Conservation (phyloP, 2,888 invertebrate genomes). For the Dicyrtoma fusca region DNA sequence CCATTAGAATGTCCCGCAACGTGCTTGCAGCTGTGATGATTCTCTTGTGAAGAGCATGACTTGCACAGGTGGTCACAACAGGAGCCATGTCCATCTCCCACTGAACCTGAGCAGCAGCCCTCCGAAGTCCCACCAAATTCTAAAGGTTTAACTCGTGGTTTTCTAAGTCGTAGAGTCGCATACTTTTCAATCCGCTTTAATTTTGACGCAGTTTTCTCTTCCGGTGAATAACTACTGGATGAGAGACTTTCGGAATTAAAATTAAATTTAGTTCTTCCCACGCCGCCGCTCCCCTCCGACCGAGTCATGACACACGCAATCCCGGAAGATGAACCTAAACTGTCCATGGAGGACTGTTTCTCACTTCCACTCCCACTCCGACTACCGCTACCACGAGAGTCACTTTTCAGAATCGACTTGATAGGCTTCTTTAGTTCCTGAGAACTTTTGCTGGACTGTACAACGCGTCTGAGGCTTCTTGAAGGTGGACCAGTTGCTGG, state of each 20-base stretch:
- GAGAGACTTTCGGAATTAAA: constrained; percentile 38
- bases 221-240: constrained; percentile 33
- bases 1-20: neutral
- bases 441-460: constrained; percentile 50
- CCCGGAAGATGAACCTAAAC: constrained; percentile 48
- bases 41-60: too few relatives aligned
- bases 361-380: constrained; percentile 53
- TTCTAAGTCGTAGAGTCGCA: constrained; percentile 52
- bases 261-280: constrained; percentile 45
- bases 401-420: constrained; percentile 54
- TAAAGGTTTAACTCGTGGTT: constrained; percentile 41
- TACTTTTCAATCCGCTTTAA: constrained; percentile 55
- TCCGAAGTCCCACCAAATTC: constrained; percentile 41
- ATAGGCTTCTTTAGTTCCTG: constrained; percentile 53
- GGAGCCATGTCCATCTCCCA: constrained; percentile 22
- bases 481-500: constrained; percentile 33
- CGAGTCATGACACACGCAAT: constrained; percentile 45
- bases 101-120: too few relatives aligned
- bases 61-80: too few relatives aligned
- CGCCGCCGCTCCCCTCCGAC: constrained; percentile 41
- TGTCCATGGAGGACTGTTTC: constrained; percentile 56
- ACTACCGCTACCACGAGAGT: constrained; percentile 47
- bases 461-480: constrained; percentile 47
- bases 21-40: constrained; percentile 2
- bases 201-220: constrained; percentile 47